Percentiles rank a stretch among this genome's conserved stretches.
These are phyloP conservation scores for Merluccius polli DNA, from an alignment of 2,797 vertebrate genomes.

Conservation along the genomic window DNA sequence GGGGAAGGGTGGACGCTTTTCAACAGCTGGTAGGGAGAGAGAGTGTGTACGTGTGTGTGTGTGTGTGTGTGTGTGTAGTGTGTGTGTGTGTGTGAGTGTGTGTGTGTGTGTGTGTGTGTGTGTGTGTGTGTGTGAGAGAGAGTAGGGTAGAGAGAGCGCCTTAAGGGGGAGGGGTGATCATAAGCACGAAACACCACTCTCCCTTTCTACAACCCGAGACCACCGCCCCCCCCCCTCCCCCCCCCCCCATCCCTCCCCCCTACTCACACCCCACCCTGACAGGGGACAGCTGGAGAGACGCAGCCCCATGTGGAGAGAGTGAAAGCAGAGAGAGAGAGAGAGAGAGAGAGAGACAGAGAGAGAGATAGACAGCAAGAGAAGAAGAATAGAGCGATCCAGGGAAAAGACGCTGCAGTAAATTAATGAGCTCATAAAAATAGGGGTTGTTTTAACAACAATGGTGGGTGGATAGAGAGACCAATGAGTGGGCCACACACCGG, in stretches of 20 bases:
- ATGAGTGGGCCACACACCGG: no score
- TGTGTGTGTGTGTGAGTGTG: no score
- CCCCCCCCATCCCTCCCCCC: neutral
- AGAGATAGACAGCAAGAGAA: neutral
- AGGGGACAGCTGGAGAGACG: neutral
- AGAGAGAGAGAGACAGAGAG: no score
- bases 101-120: neutral
- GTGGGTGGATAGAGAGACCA: no score
- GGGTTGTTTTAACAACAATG: no score
- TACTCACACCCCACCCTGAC: neutral
- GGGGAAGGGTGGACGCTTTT: conserved; percentile 12
- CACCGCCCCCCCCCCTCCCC: no score
- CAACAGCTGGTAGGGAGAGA: conserved; percentile 42
- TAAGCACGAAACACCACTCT: neutral
- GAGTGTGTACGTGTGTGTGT: conserved; percentile 17
- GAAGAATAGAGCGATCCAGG: neutral
- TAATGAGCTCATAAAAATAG: no score
- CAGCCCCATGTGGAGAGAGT: neutral
- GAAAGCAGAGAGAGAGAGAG: conserved; percentile 2
- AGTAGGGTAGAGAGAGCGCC: neutral
- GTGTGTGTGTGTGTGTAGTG: conserved; percentile 14
- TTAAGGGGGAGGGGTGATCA: neutral
- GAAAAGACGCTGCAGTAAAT: no score
- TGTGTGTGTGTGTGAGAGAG: neutral
- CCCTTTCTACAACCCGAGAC: neutral